Percentiles rank a stretch among this genome's conserved stretches.
Evolutionary conservation across 2,888 invertebrate species (phyloP).

Genomic region (Agrotis exclamationis): DNA sequence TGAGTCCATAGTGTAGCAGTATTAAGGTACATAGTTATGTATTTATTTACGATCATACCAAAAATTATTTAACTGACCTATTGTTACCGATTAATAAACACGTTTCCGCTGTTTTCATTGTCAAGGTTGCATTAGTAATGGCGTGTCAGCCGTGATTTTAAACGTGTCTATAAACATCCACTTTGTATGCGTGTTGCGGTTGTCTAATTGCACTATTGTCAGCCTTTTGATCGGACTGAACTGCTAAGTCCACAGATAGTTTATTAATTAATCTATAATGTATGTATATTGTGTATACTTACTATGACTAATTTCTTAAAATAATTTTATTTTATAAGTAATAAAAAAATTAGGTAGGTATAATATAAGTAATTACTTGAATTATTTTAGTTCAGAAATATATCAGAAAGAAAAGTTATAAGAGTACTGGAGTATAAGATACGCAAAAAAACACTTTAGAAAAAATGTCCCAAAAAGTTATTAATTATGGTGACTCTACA

Average conservation of each 20-base stretch:
- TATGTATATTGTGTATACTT: neutral
- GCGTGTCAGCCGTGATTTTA: slow-evolving; percentile 32
- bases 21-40: too few relatives aligned
- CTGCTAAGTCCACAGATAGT: slow-evolving; percentile 9
- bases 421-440: too few relatives aligned
- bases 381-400: neutral
- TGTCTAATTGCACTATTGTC: slow-evolving; percentile 53
- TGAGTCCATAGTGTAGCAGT: too few relatives aligned
- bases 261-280: too few relatives aligned
- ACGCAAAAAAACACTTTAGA: neutral
- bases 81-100: slow-evolving; percentile 32
- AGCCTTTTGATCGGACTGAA: slow-evolving; percentile 15
- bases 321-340: neutral
- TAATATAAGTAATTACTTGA: neutral
- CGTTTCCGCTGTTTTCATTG: slow-evolving; percentile 44
- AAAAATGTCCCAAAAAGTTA: neutral
- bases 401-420: neutral
- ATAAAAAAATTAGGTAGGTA: too few relatives aligned
- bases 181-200: slow-evolving; percentile 45
- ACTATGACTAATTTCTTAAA: neutral
- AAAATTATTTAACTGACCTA: slow-evolving; percentile 19
- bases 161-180: slow-evolving; percentile 27
- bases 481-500: neutral
- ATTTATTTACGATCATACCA: neutral
- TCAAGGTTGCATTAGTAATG: slow-evolving; percentile 31